Percentiles rank a stretch among this genome's conserved stretches.
phyloP scores from a whole-genome alignment of 1,140 invertebrate species.

The Oryzaephilus surinamensis region DNA sequence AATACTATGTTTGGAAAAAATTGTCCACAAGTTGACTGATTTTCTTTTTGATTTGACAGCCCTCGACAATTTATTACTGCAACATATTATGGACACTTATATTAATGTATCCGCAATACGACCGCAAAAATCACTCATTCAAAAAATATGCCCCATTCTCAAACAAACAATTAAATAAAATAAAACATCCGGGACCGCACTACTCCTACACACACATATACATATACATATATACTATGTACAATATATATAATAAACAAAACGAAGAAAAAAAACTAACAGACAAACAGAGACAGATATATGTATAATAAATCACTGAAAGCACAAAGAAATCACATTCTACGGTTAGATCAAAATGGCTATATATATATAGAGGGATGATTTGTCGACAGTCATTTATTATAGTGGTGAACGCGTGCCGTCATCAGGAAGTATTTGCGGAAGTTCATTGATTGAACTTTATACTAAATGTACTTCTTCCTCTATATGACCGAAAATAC shows the following conservation, averaged over 20 bases:
- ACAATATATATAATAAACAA: no score
- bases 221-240: no score
- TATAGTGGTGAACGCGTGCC: constrained; percentile 17
- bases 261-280: no score
- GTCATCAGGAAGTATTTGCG: constrained; percentile 8
- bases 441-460: no score
- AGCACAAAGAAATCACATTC: constrained; percentile 14
- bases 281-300: no score
- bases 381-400: constrained; percentile 28
- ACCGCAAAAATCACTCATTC: constrained; percentile 24
- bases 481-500: no score
- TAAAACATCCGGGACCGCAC: constrained; percentile 24
- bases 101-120: constrained; percentile 22
- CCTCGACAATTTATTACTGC: no score
- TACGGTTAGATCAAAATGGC: constrained; percentile 6
- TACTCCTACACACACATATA: constrained; percentile 1
- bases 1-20: no score
- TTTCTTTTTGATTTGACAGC: no score
- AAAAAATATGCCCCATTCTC: constrained; percentile 21
- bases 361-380: no score
- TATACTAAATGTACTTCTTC: no score
- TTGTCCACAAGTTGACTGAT: no score
- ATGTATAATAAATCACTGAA: constrained; percentile 19
- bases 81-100: constrained; percentile 21
- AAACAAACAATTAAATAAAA: constrained; percentile 30